Base-by-base conservation (phyloP, 2,888 invertebrate species). In the Epistrophella euchroma region DNA sequence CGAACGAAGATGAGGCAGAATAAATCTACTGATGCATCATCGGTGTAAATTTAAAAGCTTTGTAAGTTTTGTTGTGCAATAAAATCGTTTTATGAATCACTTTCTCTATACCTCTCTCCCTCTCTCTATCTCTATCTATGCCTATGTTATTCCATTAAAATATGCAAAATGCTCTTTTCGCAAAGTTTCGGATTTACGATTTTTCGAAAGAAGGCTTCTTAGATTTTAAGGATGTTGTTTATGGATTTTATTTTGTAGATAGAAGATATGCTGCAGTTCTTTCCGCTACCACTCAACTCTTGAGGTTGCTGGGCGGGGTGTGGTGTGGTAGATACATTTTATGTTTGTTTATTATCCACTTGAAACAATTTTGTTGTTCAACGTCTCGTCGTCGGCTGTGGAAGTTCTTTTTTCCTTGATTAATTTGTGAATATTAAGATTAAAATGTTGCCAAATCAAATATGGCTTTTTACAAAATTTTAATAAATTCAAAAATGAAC, bases 101-200 rank as follows among this genome's bases (percentile, higher is more conserved):
- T 60, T 58, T 58, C 37, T 58, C 1, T 58, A 1, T 58, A 19
- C 10, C 28, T 32, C 11, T 19, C 1, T 13, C n/a, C 32, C n/a
- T 17, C 9, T 11, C 1, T 9, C 9, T 15, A 3, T 5, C 10
- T 9, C 4, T 28, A 0, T 19, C 35, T 4, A 6, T 7, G 6
- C 3, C 9, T 22, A 15, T 17, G 19, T 17, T n/a, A 3, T 15
- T 47, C 45, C 76, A 72, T 72, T 73, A 76, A 85, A 76, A 73
- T 85, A 80, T 85, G 80, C 80, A 80, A 76, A 80, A 79, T 80
- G 72, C 62, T 76, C 62, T 47, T 66, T 72, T 43, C 74, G 52
- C 17, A 76, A 76, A 81, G 85, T 85, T 85, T 80, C 6, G 60
- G 80, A 85, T 85, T 85, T 76, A 85, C 80, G 80, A 75, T 80